Base-by-base conservation (phyloP, 2,113 vertebrate species). In the Cromileptes altivelis region DNA sequence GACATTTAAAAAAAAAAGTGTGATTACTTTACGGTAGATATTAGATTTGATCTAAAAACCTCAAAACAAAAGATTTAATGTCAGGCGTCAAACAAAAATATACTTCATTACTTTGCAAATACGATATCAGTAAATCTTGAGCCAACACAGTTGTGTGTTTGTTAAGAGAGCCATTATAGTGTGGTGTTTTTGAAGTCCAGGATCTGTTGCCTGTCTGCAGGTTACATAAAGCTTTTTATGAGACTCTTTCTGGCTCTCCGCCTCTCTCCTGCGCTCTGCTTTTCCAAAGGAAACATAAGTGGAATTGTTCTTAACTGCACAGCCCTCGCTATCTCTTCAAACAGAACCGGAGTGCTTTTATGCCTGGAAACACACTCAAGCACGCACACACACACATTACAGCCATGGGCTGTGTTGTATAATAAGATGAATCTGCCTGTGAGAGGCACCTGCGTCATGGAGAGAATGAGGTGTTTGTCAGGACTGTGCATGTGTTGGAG, bases 351-450 rank as follows among this genome's bases (percentile, higher is more conserved):
- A 81, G 84, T 37, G 76, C 72, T 84, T 89, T 84, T 65, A 78
- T 82, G 72, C 72, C 52, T 83, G 58, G 69, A 85, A 81, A 76
- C 75, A n/a, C 61, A 72, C 68, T 42, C 75, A 73, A 69, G 63
- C 65, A 69, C 37, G 50, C 50, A 58, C 70, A 63, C 42, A 52
- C 69, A 63, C 42, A 52, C 42, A 79, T 40, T 69, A 57, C 55
- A 62, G 78, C 57, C 47, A 49, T 57, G 72, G 79, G 19, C 70
- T 81, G 57, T 73, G 82, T 88, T 91, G 81, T 81, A 84, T 87
- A 92, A 91, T 86, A 82, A 90, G 89, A 93, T 91, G 86, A 92
- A 91, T 92, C 82, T 86, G 81, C 81, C 78, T 87, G 81, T 85
- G 71, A 85, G 84, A 86, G 50, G 57, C 76, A 80, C 88, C 78